Percentiles rank a stretch among this genome's conserved stretches.
Conservation (phyloP, 2,888 invertebrate species). For the Prosopocoilus inquinatus region DNA sequence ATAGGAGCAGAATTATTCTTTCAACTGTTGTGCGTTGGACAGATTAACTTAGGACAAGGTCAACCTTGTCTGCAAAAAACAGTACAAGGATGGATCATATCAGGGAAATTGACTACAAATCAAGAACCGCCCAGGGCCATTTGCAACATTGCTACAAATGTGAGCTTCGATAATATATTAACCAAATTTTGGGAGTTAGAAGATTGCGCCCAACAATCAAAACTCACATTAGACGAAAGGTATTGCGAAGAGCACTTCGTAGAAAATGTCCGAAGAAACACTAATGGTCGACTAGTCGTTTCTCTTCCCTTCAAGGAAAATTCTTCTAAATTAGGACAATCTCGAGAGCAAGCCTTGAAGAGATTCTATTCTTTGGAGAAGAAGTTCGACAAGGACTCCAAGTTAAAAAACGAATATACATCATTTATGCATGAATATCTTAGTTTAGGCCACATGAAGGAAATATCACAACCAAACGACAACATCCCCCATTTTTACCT, state of each 20-base stretch:
- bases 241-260: no score
- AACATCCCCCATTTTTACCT: no score
- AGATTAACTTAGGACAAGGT: not conserved
- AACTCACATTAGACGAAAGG: not conserved
- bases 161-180: not conserved
- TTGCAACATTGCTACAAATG: constrained; percentile 1
- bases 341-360: no score
- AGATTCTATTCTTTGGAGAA: constrained; percentile 22
- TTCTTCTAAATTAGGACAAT: no score
- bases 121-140: not conserved
- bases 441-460: constrained; percentile 11
- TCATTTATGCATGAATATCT: constrained; percentile 8
- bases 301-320: no score
- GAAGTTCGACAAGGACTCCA: constrained; percentile 16
- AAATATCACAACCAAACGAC: no score
- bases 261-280: no score
- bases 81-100: constrained; percentile 8
- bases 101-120: not conserved
- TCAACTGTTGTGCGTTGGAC: constrained; percentile 4
- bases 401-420: no score
- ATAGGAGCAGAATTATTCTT: constrained; percentile 12
- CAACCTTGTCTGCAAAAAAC: constrained; percentile 10
- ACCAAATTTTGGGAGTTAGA: constrained; percentile 14
- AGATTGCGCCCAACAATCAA: no score
- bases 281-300: no score